Evolutionary conservation across 2,888 invertebrate genomes (phyloP).

Genomic region (Macrophya alboannulata): DNA sequence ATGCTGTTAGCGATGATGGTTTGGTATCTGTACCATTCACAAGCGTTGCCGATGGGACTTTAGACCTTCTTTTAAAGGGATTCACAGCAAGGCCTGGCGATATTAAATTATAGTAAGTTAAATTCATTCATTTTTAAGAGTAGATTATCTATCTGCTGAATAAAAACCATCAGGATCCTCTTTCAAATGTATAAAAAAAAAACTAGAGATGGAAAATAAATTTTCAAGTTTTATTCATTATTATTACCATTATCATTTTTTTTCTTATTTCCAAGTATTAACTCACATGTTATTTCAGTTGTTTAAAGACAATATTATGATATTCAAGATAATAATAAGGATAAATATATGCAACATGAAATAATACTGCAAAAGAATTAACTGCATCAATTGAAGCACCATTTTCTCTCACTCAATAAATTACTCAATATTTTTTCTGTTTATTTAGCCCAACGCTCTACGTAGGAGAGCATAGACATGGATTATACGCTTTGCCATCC

Average conservation of each 20-base stretch:
- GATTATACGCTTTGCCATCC: slow-evolving; percentile 95
- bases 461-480: slow-evolving; percentile 93
- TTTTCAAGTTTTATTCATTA: neutral
- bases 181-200: neutral
- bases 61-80: slow-evolving; percentile 83
- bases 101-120: slow-evolving; percentile 82
- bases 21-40: slow-evolving; percentile 93
- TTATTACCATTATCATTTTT: neutral
- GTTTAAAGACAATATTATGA: neutral
- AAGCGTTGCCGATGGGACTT: slow-evolving; percentile 93
- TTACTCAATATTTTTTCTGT: slow-evolving; percentile 59
- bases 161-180: slow-evolving; percentile 10
- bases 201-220: neutral
- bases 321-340: neutral
- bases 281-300: slow-evolving; percentile 2
- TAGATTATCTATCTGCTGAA: neutral
- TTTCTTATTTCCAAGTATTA: neutral
- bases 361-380: slow-evolving; percentile 24
- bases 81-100: slow-evolving; percentile 79
- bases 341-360: slow-evolving; percentile 8
- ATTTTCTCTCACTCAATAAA: slow-evolving; percentile 9
- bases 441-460: slow-evolving; percentile 92
- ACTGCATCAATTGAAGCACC: neutral
- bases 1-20: slow-evolving; percentile 89
- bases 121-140: slow-evolving; percentile 12